These are phyloP conservation scores for Athripsodes cinereus DNA, from an alignment of 2,888 invertebrate genomes.

Conservation along the genomic window DNA sequence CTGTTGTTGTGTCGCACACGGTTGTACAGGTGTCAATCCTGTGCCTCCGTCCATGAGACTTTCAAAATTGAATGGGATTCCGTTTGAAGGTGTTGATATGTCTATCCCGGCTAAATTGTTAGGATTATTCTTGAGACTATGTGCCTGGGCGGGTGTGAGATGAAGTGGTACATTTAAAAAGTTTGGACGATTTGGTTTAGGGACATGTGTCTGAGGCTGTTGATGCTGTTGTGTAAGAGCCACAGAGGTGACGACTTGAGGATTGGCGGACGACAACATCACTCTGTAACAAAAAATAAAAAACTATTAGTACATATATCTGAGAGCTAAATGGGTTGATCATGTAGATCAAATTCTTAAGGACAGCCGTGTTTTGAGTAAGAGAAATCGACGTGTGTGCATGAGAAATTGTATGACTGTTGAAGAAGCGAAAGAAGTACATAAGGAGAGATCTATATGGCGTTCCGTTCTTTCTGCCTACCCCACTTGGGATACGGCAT, in stretches of 20 bases:
- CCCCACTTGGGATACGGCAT: too few relatives aligned
- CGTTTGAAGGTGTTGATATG: conserved; percentile 82
- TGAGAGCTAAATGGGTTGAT: too few relatives aligned
- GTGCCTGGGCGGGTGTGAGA: conserved; percentile 48
- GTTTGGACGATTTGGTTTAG: conserved; percentile 62
- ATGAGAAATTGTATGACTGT: too few relatives aligned
- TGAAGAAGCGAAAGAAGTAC: too few relatives aligned
- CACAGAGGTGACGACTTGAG: conserved; percentile 35
- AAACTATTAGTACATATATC: too few relatives aligned
- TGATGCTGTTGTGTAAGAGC: conserved; percentile 30
- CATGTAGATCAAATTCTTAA: too few relatives aligned
- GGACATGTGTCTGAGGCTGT: conserved; percentile 37
- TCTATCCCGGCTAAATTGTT: conserved; percentile 63
- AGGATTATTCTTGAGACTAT: conserved; percentile 42
- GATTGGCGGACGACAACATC: conserved; percentile 50
- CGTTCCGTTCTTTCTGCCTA: too few relatives aligned
- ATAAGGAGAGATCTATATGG: too few relatives aligned
- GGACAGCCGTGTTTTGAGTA: too few relatives aligned
- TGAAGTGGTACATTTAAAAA: conserved; percentile 62
- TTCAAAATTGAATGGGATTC: conserved; percentile 85
- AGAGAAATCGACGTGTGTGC: too few relatives aligned
- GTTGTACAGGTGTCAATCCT: conserved; percentile 77
- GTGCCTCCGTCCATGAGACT: conserved; percentile 91
- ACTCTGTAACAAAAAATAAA: conserved; percentile 34
- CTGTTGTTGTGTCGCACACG: conserved; percentile 74